phyloP scores from a whole-genome alignment of 2,113 vertebrate species.

The Pelmatolapia mariae region DNA sequence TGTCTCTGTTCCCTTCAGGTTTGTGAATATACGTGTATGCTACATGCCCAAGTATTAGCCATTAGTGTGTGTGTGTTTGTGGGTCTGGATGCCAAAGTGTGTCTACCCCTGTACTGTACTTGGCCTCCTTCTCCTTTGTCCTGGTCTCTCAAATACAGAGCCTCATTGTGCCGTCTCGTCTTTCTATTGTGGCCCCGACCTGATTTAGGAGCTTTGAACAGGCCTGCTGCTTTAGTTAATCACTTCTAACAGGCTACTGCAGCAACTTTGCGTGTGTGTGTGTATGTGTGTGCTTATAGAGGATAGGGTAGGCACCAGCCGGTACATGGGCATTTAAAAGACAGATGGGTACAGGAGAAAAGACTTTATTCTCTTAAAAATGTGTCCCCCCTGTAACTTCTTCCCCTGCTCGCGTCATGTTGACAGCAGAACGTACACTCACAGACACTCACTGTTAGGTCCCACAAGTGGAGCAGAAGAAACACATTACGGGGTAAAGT shows the following conservation, averaged over 20 bases:
- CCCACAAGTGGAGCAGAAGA: neutral
- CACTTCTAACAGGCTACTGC: constrained; percentile 39
- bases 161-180: constrained; percentile 57
- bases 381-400: neutral
- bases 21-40: neutral
- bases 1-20: neutral
- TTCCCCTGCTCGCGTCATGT: neutral
- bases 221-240: constrained; percentile 56
- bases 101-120: constrained; percentile 9
- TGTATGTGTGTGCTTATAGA: neutral
- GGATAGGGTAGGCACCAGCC: neutral
- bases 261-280: neutral
- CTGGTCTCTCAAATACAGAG: constrained; percentile 40
- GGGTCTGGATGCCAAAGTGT: neutral
- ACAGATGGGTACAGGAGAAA: neutral
- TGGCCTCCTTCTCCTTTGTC: constrained; percentile 1
- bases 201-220: constrained; percentile 65
- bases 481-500: neutral
- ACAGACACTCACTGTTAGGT: neutral
- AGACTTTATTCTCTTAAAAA: neutral
- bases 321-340: neutral
- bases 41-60: neutral
- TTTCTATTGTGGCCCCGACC: constrained; percentile 41
- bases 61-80: neutral
- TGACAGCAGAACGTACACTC: neutral